Base-by-base conservation (phyloP, 2,888 invertebrate genomes). In the Dorcus hopei region DNA sequence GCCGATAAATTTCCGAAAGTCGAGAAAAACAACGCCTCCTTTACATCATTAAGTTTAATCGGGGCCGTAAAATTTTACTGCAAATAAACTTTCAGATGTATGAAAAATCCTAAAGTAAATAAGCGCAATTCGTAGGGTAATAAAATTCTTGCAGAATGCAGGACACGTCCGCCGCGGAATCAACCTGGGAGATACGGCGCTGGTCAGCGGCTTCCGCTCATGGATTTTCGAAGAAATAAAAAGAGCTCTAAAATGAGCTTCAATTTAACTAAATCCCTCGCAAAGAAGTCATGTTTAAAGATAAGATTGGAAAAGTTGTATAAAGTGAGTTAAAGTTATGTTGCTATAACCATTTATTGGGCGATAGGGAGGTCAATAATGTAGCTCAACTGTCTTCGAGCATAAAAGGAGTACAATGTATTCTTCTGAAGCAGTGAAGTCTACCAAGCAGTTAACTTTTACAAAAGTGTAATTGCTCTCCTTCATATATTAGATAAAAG, bases 261-360 rank as follows among this genome's bases (percentile, higher is more conserved):
- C 80, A 79, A 79, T 80, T 79, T 80, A 78, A 77, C 76, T 77
- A 80, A 80, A 80, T 80, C 79, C 79, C 72, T 74, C 69, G 66
- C 75, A 68, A 72, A 71, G 75, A 74, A 73, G 73, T 76, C 77
- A 77, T 77, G 76, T 77, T 77, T 75, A 77, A 74, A 79, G 80
- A 80, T 80, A 79, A 80, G 80, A 80, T 80, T 80, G 80, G 80
- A 80, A 80, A 80, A 80, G 79, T 80, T 80, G 80, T 78, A 78
- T 74, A 77, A 80, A 78, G 77, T 76, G 68, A 64, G 62, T 64
- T 72, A 70, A 71, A 73, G 70, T 72, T 72, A 73, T 72, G 70
- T 68, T 53, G 66, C 73, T 61, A 73, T 74, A 73, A 73, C 73
- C 74, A 65, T 73, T 74, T 73, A 72, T 73, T 72, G 72, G 70